Percentiles rank a stretch among this genome's conserved stretches.
phyloP scores from a whole-genome alignment of 1,140 invertebrate genomes.

The Listronotus bonariensis region DNA sequence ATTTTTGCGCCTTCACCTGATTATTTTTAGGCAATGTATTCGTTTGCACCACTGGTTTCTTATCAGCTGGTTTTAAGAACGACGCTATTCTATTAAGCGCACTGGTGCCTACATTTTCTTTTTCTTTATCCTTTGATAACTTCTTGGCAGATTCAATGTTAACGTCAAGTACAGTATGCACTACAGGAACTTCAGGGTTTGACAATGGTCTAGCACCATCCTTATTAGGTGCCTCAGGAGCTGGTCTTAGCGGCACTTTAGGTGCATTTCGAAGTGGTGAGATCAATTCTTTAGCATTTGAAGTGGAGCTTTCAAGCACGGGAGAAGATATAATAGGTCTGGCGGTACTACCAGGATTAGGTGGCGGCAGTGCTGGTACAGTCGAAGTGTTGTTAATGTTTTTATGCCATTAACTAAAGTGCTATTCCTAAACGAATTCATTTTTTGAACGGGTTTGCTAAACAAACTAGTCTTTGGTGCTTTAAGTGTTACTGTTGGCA shows the following conservation, averaged over 20 bases:
- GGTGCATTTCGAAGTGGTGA: constrained; percentile 60
- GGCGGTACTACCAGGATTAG: constrained; percentile 61
- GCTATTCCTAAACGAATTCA: constrained; percentile 45
- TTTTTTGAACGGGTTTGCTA: constrained; percentile 43
- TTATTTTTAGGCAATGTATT: constrained; percentile 64
- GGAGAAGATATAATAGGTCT: constrained; percentile 79
- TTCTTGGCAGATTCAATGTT: constrained; percentile 49
- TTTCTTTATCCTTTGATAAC: constrained; percentile 54
- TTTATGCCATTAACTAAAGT: constrained; percentile 49
- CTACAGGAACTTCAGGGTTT: constrained; percentile 57
- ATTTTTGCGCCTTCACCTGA: constrained; percentile 65
- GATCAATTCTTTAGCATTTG: constrained; percentile 72
- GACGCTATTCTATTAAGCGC: constrained; percentile 75
- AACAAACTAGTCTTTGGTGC: constrained; percentile 49
- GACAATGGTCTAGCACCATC: constrained; percentile 57
- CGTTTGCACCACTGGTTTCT: constrained; percentile 61
- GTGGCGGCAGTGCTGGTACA: constrained; percentile 64
- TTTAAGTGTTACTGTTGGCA: constrained; percentile 56
- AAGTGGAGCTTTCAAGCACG: constrained; percentile 77
- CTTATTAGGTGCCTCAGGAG: constrained; percentile 58
- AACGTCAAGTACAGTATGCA: constrained; percentile 54
- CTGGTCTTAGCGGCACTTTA: constrained; percentile 61
- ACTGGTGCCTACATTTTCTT: constrained; percentile 60
- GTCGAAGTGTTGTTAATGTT: constrained; percentile 57
- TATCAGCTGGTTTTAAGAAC: constrained; percentile 70